Base-by-base conservation (phyloP, 2,888 invertebrate species). In the Machimus rusticus region DNA sequence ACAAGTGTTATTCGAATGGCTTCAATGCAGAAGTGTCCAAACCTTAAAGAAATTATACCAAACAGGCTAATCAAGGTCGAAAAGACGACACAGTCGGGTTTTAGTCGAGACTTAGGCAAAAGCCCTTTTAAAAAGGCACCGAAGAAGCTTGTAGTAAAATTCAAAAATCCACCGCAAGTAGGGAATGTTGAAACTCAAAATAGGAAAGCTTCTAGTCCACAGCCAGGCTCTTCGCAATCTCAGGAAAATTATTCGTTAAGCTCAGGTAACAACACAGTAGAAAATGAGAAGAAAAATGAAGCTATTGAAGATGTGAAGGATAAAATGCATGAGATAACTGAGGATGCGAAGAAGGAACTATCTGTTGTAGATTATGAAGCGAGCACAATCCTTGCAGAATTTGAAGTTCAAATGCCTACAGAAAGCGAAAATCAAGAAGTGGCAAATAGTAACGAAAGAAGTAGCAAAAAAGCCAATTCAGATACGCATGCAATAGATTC, bases 1-100 rank as follows among this genome's bases (percentile, higher is more conserved):
- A 92, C 92, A 81, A 93, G 92, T 89, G 92, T 93, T 46, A 93
- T 93, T 88, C 92, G 92, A 43, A 91, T 93, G 90, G 92, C 92
- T 43, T 91, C 91, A 23, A 16, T 55, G 8, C 14, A 76, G n/a
- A 74, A 74, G 37, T 81, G 16, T 31, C 2, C n/a, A 28, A 66
- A 14, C 4, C 37, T 5, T n/a, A 39, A 87, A 81, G 16, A 16
- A 23, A 28, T 66, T 79, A 19, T 39, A 12, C 39, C 79, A 66
- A 5, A n/a, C 5, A 79, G 74, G n/a, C 6, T 6, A 23, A 37
- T 39, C 14, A 37, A 43, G 51, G n/a, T 23, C 23, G 46, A 76
- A 84, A 79, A 23, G 23, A 12, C 6, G 2, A 23, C 28, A 19
- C 57, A 77, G 39, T 16, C 51, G 3, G 37, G 16, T 14, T 86